Percentiles rank a stretch among this genome's conserved stretches.
Conservation (phyloP, 2,888 invertebrate species). For the Epirrhoe alternata region DNA sequence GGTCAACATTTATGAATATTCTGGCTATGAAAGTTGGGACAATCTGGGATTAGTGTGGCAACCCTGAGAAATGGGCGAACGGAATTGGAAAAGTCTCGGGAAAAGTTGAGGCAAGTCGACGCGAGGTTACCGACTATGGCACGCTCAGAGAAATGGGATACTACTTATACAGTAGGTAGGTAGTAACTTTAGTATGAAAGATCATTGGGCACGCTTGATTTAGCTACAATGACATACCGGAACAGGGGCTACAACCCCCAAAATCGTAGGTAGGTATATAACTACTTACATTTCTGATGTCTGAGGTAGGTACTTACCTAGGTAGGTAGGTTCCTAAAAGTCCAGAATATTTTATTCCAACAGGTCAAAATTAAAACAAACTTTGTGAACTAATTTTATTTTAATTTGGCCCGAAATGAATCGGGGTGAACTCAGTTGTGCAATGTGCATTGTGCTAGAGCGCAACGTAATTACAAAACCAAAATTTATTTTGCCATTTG, state of each 20-base stretch:
- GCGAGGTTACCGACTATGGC: no score
- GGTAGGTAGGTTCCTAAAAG: no score
- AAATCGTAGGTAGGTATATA: no score
- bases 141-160: no score
- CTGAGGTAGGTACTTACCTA: no score
- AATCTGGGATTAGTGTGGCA: conserved; percentile 66
- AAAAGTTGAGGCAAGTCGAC: conserved; percentile 67
- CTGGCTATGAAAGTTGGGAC: conserved; percentile 61
- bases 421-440: conserved; percentile 45
- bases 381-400: conserved; percentile 48
- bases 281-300: no score
- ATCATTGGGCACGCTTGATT: no score
- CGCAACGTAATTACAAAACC: conserved; percentile 48
- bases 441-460: conserved; percentile 44
- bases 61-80: conserved; percentile 67
- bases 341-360: conserved; percentile 26
- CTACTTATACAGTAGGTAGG: no score
- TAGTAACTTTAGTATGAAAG: no score
- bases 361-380: conserved; percentile 48
- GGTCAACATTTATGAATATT: conserved; percentile 67
- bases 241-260: no score
- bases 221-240: no score
- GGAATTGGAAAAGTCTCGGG: conserved; percentile 79
- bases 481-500: conserved; percentile 44
- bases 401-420: conserved; percentile 49